Conservation (phyloP, 2,797 vertebrate species). For the Falco rusticolus region DNA sequence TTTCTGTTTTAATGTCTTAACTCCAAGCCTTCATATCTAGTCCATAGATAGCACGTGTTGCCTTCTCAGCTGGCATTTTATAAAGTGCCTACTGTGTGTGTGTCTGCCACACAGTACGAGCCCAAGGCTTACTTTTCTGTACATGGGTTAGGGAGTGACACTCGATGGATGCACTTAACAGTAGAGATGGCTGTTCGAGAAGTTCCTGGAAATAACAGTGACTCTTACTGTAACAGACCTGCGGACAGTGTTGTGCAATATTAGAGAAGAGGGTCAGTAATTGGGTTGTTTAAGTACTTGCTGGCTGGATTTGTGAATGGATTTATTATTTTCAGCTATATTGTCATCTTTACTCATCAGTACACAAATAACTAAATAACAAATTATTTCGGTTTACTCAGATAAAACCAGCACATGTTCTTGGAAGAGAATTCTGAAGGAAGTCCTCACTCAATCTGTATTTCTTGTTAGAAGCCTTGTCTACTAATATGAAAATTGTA, state of each 20-base stretch:
- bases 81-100: background rate
- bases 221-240: background rate
- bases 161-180: background rate
- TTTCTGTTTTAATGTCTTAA: background rate
- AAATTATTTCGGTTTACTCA: background rate
- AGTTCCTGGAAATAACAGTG: background rate
- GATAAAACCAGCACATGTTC: background rate
- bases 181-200: background rate
- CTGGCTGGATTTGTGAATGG: background rate
- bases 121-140: background rate
- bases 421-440: slow-evolving; percentile 1
- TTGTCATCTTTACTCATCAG: background rate
- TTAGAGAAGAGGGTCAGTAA: background rate
- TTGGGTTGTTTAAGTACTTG: background rate
- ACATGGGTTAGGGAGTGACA: background rate
- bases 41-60: background rate
- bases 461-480: slow-evolving; percentile 11
- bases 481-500: background rate
- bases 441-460: background rate
- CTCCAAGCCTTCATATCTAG: background rate
- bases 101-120: rapidly evolving
- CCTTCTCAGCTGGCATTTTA: background rate
- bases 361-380: background rate
- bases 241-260: background rate
- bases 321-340: background rate